phyloP scores from a whole-genome alignment of 2,888 invertebrate species.

The Opisthograptis luteolata region DNA sequence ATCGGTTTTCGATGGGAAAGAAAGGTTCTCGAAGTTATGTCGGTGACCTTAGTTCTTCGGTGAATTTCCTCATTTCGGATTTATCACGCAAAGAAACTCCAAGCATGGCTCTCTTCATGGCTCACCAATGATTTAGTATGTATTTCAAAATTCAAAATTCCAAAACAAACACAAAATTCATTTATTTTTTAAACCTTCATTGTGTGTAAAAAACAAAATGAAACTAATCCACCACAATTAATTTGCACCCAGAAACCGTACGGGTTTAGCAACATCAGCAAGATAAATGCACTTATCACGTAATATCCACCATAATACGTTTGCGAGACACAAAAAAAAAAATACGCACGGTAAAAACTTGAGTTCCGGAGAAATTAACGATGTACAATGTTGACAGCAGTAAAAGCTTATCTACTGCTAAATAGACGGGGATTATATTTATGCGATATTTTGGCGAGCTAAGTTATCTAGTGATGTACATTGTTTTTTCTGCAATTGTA shows the following conservation, averaged over 20 bases:
- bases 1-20: no score
- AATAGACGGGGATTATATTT: slow-evolving; percentile 61
- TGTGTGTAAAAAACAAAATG: slow-evolving; percentile 1
- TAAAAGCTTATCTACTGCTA: slow-evolving; percentile 69
- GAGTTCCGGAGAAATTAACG: slow-evolving; percentile 76
- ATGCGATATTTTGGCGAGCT: slow-evolving; percentile 48
- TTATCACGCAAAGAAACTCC: no score
- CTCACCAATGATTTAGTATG: no score
- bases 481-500: slow-evolving; percentile 53
- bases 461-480: no score
- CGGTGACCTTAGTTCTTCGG: no score
- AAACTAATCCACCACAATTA: slow-evolving; percentile 3
- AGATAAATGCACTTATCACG: slow-evolving; percentile 69
- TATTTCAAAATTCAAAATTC: no score
- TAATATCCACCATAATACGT: slow-evolving; percentile 61
- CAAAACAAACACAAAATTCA: no score
- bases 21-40: no score
- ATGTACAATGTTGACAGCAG: slow-evolving; percentile 77
- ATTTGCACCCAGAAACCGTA: neutral
- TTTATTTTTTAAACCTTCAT: no score
- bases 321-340: slow-evolving; percentile 51
- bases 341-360: slow-evolving; percentile 75
- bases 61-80: no score
- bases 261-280: slow-evolving; percentile 28
- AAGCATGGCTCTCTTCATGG: no score